Evolutionary conservation across 2,888 invertebrate genomes (phyloP).

Genomic region (Synergus japonicus): DNA sequence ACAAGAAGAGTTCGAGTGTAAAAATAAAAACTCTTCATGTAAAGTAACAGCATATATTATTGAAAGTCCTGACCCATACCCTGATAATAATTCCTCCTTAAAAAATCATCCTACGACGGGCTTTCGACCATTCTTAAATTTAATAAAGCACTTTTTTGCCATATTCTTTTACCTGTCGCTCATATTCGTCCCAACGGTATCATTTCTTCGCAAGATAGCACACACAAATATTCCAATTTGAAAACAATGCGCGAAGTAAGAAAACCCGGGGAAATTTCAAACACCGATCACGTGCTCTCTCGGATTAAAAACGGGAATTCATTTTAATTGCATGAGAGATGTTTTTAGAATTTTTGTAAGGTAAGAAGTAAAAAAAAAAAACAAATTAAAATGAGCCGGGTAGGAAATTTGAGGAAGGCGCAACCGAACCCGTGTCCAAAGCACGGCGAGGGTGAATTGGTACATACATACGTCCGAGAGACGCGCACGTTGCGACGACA

Average conservation of each 20-base stretch:
- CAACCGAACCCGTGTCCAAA: slow-evolving; percentile 18
- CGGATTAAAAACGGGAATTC: neutral
- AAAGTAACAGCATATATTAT: neutral
- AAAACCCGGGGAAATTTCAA: slow-evolving; percentile 14
- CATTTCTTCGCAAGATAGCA: neutral
- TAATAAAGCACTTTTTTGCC: neutral
- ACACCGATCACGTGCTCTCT: slow-evolving; percentile 2
- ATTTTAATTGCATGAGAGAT: neutral
- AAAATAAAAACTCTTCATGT: neutral
- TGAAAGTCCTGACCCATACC: neutral
- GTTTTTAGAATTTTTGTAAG: neutral
- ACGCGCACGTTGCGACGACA: slow-evolving; percentile 40
- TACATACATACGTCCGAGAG: slow-evolving; percentile 36
- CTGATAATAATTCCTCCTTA: neutral
- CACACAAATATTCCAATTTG: slow-evolving; percentile 30
- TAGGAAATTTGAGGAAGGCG: slow-evolving; percentile 9
- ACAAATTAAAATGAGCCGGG: neutral
- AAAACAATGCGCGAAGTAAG: neutral
- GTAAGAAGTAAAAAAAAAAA: no score
- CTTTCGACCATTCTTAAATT: neutral
- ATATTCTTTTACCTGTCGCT: slow-evolving; percentile 28
- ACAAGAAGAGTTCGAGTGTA: neutral
- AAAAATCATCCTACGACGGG: neutral
- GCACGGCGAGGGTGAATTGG: slow-evolving; percentile 28
- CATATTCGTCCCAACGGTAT: slow-evolving; percentile 10